Base-by-base conservation (phyloP, 1,140 invertebrate species). In the Hycleus cichorii region DNA sequence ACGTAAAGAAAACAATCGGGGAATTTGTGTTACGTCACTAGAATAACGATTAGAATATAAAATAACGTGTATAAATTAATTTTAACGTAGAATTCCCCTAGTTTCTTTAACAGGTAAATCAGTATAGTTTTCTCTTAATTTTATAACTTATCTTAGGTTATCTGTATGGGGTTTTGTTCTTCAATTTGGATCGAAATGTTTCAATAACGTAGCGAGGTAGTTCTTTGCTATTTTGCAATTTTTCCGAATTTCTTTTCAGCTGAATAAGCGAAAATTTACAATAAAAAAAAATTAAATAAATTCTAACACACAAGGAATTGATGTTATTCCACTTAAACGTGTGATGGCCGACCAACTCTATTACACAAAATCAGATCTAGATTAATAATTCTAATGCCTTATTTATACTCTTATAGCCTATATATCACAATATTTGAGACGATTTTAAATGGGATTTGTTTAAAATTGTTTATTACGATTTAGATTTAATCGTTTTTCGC, bases 331-430 rank as follows among this genome's bases (percentile, higher is more conserved):
- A 70, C 69, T 65, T 54, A 57, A 32, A 32, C 32, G 32, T 32
- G 65, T 66, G 70, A 74, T 74, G 71, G 72, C 70, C 66, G 71
- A 72, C 65, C 66, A 65, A 74, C 71, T 67, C 69, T 69, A 61
- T 39, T 67, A 67, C 64, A 24, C 69, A 72, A 68, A 24, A 55
- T 26, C 58, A 48, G 39, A 4, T 40, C 59, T 59, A 8, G 3
- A 42, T 42, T 42, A n/a, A 42, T 42, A n/a, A 42, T 42, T 5
- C 4, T n/a, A 42, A 42, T 42, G 4, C 4, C 10, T 10, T 42
- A 7, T n/a, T 4, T 2, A 6, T 42, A 42, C 4, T 10, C 40
- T 42, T 42, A 42, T 42, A 10, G 10, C 40, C 9, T 10, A 42
- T 42, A 6, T 42, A 42, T 32, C 32, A 32, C 32, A 32, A 32